Conservation (phyloP, 30 jellyfish, hydroid and myxozoan species). For the Hydractinia symbiolongicarpus region DNA sequence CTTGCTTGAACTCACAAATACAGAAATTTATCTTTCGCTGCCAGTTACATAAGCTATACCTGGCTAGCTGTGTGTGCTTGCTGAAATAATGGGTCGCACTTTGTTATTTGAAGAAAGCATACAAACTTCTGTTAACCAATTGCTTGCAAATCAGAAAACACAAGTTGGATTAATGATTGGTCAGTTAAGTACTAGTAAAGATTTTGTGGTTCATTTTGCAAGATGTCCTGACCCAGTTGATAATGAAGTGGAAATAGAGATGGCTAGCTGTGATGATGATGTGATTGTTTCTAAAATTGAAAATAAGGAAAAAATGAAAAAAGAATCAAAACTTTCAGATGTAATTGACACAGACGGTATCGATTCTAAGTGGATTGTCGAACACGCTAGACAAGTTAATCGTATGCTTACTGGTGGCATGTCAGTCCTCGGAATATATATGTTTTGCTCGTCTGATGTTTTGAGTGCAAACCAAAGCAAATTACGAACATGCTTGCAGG, state of each 20-base stretch:
- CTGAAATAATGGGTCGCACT: constrained; percentile 1
- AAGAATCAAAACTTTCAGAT: constrained; percentile 11
- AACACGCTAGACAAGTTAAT: constrained; percentile 92
- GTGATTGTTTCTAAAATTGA: constrained; percentile 23
- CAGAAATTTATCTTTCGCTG: no score
- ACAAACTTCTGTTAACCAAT: not conserved
- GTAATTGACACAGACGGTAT: constrained; percentile 38
- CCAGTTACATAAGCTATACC: no score
- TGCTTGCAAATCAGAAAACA: constrained; percentile 13
- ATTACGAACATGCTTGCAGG: constrained; percentile 47
- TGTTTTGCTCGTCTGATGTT: constrained; percentile 58
- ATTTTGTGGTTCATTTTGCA: constrained; percentile 69
- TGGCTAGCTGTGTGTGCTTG: no score
- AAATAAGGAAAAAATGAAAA: constrained; percentile 14
- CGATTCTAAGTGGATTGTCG: constrained; percentile 79
- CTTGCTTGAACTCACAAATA: no score
- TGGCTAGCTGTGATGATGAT: not conserved
- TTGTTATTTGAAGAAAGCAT: not conserved
- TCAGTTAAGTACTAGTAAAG: constrained; percentile 34
- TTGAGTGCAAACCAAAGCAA: constrained; percentile 45
- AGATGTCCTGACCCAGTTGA: constrained; percentile 91
- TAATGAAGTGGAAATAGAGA: constrained; percentile 59
- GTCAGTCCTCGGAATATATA: constrained; percentile 58
- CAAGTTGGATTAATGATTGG: constrained; percentile 41
- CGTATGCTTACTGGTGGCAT: constrained; percentile 94